Percentiles rank a stretch among this genome's conserved stretches.
Conservation (phyloP, 1,140 invertebrate species). For the Ostrea denselamellosa region DNA sequence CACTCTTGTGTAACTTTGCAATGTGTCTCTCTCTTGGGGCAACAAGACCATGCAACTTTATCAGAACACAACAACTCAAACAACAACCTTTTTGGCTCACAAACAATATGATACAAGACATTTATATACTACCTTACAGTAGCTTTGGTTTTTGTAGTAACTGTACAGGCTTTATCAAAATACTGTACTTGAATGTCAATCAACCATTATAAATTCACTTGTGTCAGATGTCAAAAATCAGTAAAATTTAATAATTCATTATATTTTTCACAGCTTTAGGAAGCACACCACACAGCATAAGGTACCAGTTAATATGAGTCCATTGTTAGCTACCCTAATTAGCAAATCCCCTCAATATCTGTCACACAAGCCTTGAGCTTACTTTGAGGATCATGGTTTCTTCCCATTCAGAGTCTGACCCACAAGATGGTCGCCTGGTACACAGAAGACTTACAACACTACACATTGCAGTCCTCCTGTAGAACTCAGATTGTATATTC, state of each 20-base stretch:
- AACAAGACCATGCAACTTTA: conserved; percentile 21
- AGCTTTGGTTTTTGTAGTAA: not conserved
- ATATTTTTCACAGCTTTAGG: not conserved
- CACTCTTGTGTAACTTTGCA: not conserved
- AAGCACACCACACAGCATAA: not conserved
- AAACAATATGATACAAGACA: not conserved
- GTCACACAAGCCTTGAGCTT: conserved; percentile 8
- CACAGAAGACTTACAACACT: conserved; percentile 12
- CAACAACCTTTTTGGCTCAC: not conserved
- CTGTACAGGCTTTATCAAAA: not conserved
- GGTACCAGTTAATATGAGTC: not conserved
- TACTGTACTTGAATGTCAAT: not conserved
- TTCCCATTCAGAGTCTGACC: not conserved
- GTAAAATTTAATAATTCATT: not conserved
- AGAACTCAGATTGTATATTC: not conserved
- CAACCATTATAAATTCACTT: not conserved
- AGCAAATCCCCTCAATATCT: not conserved
- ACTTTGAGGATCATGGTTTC: not conserved
- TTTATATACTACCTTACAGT: not conserved
- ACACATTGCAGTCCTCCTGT: not conserved
- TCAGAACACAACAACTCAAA: not conserved
- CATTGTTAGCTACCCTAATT: not conserved
- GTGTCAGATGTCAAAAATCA: conserved; percentile 14
- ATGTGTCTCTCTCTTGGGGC: not conserved
- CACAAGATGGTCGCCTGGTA: conserved; percentile 21